Conservation (phyloP, 2,888 invertebrate genomes). For the Pachymerium ferrugineum region DNA sequence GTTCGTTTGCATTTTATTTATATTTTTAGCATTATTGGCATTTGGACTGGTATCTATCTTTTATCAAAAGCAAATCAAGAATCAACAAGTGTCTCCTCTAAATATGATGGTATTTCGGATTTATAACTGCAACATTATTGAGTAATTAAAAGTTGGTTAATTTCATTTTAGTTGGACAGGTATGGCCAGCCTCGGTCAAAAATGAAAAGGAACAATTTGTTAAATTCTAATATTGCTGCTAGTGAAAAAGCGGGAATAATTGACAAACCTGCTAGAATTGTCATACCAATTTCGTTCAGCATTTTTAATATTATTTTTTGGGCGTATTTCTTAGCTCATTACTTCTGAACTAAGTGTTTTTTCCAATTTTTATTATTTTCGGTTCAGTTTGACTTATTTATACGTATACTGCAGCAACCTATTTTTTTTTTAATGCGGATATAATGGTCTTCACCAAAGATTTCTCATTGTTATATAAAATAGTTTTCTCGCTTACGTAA, state of each 20-base stretch:
- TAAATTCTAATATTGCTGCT: neutral
- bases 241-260: neutral
- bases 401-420: too few species aligned
- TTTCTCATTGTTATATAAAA: too few species aligned
- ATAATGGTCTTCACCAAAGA: too few species aligned
- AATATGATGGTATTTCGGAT: neutral
- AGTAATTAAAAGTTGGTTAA: neutral
- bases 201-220: neutral
- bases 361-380: too few species aligned
- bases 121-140: neutral
- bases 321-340: too few species aligned
- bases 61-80: neutral
- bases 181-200: neutral
- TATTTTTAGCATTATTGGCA: neutral
- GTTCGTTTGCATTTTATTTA: neutral
- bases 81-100: neutral
- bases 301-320: neutral
- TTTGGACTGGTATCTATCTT: neutral
- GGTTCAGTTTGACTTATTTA: too few species aligned
- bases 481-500: too few species aligned
- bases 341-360: too few species aligned
- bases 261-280: neutral
- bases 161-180: neutral
- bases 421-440: too few species aligned
- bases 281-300: neutral